Evolutionary conservation across 2,888 invertebrate genomes (phyloP).

Genomic region (Ceramica pisi): DNA sequence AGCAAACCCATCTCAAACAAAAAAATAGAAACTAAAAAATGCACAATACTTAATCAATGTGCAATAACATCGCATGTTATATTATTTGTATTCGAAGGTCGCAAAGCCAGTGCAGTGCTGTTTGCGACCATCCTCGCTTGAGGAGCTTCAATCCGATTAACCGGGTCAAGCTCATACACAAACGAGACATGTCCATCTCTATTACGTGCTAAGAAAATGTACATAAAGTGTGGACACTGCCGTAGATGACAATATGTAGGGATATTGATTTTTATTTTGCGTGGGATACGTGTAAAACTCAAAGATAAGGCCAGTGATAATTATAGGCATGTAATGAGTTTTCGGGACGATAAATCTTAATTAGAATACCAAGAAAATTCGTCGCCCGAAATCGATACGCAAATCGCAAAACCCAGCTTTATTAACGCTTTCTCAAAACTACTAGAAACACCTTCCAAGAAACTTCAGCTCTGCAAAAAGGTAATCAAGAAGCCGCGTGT

Average conservation of each 20-base stretch:
- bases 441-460: slow-evolving; percentile 50
- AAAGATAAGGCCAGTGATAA: background rate
- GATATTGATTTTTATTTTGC: slow-evolving; percentile 20
- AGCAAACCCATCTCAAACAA: too few species aligned
- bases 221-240: slow-evolving; percentile 24
- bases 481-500: slow-evolving; percentile 41
- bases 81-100: slow-evolving; percentile 69
- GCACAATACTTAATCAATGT: slow-evolving; percentile 15
- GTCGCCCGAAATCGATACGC: slow-evolving; percentile 21
- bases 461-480: slow-evolving; percentile 41
- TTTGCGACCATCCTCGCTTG: slow-evolving; percentile 66
- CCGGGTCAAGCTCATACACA: slow-evolving; percentile 74
- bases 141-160: slow-evolving; percentile 73
- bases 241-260: too few species aligned
- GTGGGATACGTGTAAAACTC: background rate
- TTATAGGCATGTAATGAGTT: background rate
- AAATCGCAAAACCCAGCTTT: slow-evolving; percentile 23
- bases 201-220: slow-evolving; percentile 32
- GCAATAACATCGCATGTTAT: slow-evolving; percentile 22
- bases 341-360: background rate
- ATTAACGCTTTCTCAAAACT: slow-evolving; percentile 3
- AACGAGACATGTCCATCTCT: slow-evolving; percentile 44
- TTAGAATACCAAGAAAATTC: background rate
- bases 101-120: slow-evolving; percentile 62
- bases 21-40: too few species aligned